Evolutionary conservation across 2,113 vertebrate species (phyloP).

Genomic region (Chaenocephalus aceratus): DNA sequence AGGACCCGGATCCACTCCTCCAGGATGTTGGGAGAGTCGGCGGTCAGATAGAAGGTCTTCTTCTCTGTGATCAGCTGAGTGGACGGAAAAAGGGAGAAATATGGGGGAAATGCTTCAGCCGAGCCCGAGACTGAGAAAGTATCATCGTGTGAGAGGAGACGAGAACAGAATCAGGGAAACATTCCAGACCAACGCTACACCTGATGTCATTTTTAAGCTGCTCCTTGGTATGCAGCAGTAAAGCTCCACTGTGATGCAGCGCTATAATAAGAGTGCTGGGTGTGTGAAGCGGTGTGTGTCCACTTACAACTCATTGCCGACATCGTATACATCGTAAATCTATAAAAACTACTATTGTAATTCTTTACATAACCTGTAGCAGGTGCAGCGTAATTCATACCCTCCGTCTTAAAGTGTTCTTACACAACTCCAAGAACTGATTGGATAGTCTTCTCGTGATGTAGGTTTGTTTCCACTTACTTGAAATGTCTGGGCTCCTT

Average conservation of each 20-base stretch:
- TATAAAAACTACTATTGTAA: neutral
- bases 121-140: slow-evolving; percentile 30
- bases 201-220: slow-evolving; percentile 71
- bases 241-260: slow-evolving; percentile 24
- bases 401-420: neutral
- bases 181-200: slow-evolving; percentile 58
- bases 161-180: slow-evolving; percentile 65
- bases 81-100: slow-evolving; percentile 22
- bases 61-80: slow-evolving; percentile 90
- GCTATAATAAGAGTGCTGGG: slow-evolving; percentile 20
- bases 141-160: slow-evolving; percentile 51
- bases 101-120: slow-evolving; percentile 40
- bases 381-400: neutral
- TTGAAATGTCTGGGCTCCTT: slow-evolving; percentile 91
- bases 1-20: slow-evolving; percentile 93
- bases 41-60: slow-evolving; percentile 90
- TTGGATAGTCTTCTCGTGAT: too few species aligned
- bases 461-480: slow-evolving; percentile 67
- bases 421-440: too few species aligned
- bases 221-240: slow-evolving; percentile 58
- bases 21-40: slow-evolving; percentile 92
- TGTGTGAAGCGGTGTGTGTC: neutral
- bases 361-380: neutral
- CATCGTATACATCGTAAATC: neutral
- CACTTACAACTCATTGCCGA: slow-evolving; percentile 1